Conservation (phyloP, 2,797 vertebrate genomes). For the Morelia viridis region DNA sequence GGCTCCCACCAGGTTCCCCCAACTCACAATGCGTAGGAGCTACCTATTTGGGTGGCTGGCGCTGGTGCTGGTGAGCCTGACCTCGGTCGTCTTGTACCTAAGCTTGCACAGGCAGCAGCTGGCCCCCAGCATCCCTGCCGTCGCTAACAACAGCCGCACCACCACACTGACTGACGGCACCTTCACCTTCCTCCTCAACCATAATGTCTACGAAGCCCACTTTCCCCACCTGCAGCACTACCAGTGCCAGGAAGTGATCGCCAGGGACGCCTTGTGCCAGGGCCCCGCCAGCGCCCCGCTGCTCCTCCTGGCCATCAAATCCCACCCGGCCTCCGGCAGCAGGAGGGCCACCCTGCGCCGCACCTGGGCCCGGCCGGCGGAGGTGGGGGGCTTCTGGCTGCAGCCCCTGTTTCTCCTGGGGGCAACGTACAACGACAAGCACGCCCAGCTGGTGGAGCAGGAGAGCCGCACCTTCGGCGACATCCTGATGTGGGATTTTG, state of each 20-base stretch:
- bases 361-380: slow-evolving; percentile 14
- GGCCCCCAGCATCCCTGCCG: not conserved
- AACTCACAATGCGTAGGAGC: not conserved
- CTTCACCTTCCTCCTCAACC: not conserved
- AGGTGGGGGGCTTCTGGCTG: not conserved
- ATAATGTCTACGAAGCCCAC: not conserved
- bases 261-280: slow-evolving; percentile 14
- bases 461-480: not conserved
- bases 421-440: fast-evolving
- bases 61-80: fast-evolving
- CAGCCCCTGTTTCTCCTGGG: slow-evolving; percentile 2
- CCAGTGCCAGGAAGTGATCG: slow-evolving; percentile 50
- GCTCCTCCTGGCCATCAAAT: slow-evolving; percentile 39
- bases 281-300: slow-evolving; percentile 57
- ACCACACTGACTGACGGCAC: not conserved
- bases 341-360: not conserved
- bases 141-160: fast-evolving
- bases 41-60: fast-evolving
- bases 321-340: not conserved
- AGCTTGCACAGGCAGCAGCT: not conserved
- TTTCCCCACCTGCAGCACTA: slow-evolving; percentile 57
- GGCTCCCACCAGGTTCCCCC: not conserved
- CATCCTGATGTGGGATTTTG: slow-evolving; percentile 4
- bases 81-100: fast-evolving
- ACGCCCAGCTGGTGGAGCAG: fast-evolving